Conservation (phyloP, 2,888 invertebrate species). For the Sinelater perroti region DNA sequence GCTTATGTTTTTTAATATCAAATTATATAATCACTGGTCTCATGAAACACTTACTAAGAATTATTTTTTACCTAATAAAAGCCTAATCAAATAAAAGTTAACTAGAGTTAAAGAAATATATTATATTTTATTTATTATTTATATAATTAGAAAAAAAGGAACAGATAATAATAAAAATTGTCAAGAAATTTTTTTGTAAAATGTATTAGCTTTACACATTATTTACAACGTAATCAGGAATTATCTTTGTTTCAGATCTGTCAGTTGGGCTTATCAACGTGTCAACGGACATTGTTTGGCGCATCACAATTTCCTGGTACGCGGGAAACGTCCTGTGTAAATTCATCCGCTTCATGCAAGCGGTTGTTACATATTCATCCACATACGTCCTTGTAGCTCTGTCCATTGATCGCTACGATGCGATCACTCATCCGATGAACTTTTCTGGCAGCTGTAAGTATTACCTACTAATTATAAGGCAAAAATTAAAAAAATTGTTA, state of each 20-base stretch:
- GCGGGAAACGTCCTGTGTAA: conserved; percentile 91
- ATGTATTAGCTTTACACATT: no score
- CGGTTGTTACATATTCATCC: conserved; percentile 89
- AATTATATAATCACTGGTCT: no score
- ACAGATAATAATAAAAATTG: no score
- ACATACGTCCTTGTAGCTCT: conserved; percentile 92
- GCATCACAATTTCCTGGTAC: conserved; percentile 88
- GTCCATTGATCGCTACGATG: conserved; percentile 92
- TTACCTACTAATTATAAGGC: conserved; percentile 1
- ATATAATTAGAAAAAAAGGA: no score
- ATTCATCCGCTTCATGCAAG: conserved; percentile 83
- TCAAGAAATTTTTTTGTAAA: no score
- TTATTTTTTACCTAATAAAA: no score
- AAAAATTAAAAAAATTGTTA: background rate
- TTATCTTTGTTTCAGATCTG: conserved; percentile 72
- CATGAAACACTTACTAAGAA: no score
- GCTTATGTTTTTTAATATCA: no score
- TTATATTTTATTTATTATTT: no score
- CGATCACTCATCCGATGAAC: conserved; percentile 94
- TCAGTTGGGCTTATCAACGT: conserved; percentile 89
- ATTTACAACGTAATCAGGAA: conserved; percentile 18
- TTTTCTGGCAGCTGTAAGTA: conserved; percentile 94
- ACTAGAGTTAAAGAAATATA: no score
- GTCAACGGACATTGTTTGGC: conserved; percentile 88
- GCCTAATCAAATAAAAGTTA: no score